Percentiles rank a stretch among this genome's conserved stretches.
phyloP scores from a whole-genome alignment of 2,113 vertebrate genomes.

The Pardalotus punctatus region DNA sequence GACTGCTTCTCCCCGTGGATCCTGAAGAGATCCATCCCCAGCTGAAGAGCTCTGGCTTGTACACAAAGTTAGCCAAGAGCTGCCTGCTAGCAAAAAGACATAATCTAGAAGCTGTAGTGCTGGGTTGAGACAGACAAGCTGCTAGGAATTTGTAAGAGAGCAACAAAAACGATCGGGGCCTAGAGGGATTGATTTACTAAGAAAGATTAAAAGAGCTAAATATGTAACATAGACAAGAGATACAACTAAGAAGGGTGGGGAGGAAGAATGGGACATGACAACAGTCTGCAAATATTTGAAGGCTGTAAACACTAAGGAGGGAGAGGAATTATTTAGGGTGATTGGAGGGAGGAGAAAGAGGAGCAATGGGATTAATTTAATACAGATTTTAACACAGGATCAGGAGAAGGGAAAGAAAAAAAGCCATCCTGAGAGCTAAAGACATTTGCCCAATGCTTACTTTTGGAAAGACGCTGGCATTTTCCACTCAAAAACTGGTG shows the following conservation, averaged over 20 bases:
- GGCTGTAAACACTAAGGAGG: conserved; percentile 31
- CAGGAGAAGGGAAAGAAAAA: not conserved
- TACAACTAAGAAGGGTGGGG: conserved; percentile 45
- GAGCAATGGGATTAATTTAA: not conserved
- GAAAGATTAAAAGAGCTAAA: conserved; percentile 65
- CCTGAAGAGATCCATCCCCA: not conserved
- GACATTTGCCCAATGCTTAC: not conserved
- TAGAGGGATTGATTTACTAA: conserved; percentile 53
- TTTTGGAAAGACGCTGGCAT: not conserved
- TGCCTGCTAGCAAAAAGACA: conserved; percentile 10
- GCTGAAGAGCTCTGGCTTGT: not conserved
- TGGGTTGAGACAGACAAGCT: not conserved
- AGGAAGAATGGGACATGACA: conserved; percentile 50
- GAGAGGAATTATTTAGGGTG: conserved; percentile 46
- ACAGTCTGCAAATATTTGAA: conserved; percentile 56
- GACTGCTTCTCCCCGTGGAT: not conserved
- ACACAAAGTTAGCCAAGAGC: not conserved
- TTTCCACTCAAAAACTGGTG: not conserved
- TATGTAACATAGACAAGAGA: conserved; percentile 47
- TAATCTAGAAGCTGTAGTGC: not conserved
- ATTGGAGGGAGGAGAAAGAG: not conserved
- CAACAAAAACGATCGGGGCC: not conserved
- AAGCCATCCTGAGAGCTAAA: not conserved
- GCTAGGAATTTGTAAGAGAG: conserved; percentile 34
- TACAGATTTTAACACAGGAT: not conserved